A percentile compares a stretch with the other conserved stretches of the same genome.
These are phyloP conservation scores for Cosmia trapezina DNA, from an alignment of 2,888 invertebrate genomes.

Conservation along the genomic window DNA sequence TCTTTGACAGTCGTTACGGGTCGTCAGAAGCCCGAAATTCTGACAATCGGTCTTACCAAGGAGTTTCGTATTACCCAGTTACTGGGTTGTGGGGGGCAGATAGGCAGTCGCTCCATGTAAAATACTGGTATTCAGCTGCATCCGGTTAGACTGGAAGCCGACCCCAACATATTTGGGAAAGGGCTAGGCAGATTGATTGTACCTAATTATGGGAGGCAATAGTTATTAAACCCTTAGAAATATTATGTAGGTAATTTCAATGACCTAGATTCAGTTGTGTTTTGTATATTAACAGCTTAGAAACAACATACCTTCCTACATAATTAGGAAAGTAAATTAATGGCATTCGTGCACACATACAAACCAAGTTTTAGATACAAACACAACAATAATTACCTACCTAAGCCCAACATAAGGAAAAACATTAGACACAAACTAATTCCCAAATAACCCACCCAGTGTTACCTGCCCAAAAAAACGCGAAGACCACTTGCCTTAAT, in stretches of 20 bases:
- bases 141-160: no score
- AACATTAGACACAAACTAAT: conserved; percentile 41
- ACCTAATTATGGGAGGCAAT: no score
- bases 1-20: no score
- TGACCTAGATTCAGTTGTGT: background rate
- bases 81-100: no score
- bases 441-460: conserved; percentile 50
- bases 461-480: conserved; percentile 62
- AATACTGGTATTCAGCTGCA: no score
- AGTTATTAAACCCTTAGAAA: no score
- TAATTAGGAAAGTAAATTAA: background rate
- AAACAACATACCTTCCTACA: background rate
- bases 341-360: background rate
- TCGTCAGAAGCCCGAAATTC: no score
- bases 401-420: conserved; percentile 15
- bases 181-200: no score
- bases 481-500: conserved; percentile 63
- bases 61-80: no score
- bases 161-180: no score
- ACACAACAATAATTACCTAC: background rate
- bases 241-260: background rate
- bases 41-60: no score
- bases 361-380: background rate
- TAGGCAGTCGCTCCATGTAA: no score
- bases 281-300: background rate